Base-by-base conservation (phyloP, 2,113 vertebrate genomes). In the Microtus ochrogaster region DNA sequence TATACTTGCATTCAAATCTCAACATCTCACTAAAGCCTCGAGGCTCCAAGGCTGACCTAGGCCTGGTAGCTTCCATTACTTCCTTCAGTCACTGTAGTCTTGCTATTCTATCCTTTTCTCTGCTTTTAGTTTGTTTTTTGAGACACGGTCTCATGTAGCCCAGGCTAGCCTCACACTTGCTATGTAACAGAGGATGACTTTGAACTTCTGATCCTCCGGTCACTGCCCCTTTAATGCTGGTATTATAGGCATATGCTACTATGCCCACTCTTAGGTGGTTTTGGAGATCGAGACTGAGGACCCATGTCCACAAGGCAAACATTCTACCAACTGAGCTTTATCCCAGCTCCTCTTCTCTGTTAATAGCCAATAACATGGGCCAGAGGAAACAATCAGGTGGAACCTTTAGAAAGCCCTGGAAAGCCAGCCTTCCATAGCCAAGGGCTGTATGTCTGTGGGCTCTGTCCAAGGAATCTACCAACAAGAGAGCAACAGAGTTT, bases 31-130 rank as follows among this genome's bases (percentile, higher is more conserved):
- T 47, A 30, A 1, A 3, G 65, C 73, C 47, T 61, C 33, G 2
- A 39, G 49, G 30, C 58, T 13, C 85, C 33, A 74, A 19, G 58
- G 49, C 49, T 39, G 21, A 1, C 19, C 47, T 7, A 82, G 44
- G 7, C 6, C 6, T 33, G 1, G 12, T 4, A 26, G 28, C 39
- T 52, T 55, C 26, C 12, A 0, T 9, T 14, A 2, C 19, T 24
- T 49, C 21, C 10, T 85, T 44, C 11, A n/a, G 10, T 82, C 81
- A 87, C 22, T 5, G 0, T 5, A 21, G 17, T 49, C 28, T 39
- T 73, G 58, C 33, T 4, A 2, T 5, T 30, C 44, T 81, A 5
- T 47, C 68, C 36, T 86, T 61, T 44, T 89, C 9, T 41, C n/a
- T 87, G 14, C 66, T 90, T 66, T 68, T 13, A 7, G 30, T 86